phyloP scores from a whole-genome alignment of 2,888 invertebrate species.

The Cepaea hortensis region DNA sequence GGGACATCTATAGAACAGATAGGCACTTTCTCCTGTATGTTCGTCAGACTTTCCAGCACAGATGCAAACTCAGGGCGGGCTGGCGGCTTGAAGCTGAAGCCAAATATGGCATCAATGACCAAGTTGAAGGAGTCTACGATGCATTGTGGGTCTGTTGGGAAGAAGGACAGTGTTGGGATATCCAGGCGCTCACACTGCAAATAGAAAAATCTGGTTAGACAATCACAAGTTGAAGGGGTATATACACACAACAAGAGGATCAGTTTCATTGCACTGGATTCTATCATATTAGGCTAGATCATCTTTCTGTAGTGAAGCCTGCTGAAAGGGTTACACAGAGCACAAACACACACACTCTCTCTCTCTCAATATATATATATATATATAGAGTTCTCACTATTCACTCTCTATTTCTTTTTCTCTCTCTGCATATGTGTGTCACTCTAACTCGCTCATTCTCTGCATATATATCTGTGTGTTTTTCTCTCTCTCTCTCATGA shows the following conservation, averaged over 20 bases:
- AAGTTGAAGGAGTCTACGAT: constrained; percentile 81
- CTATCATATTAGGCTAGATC: too few relatives aligned
- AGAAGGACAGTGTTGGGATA: constrained; percentile 82
- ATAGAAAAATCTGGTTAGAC: not conserved
- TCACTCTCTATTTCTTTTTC: too few relatives aligned
- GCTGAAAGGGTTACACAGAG: too few relatives aligned
- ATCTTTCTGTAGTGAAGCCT: too few relatives aligned
- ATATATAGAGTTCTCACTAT: too few relatives aligned
- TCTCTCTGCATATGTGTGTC: too few relatives aligned
- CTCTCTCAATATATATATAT: too few relatives aligned
- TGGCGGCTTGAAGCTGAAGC: constrained; percentile 90
- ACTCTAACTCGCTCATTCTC: too few relatives aligned
- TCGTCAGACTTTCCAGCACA: constrained; percentile 73
- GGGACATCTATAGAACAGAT: constrained; percentile 93
- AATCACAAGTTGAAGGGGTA: not conserved
- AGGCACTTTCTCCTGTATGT: constrained; percentile 73
- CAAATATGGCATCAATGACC: constrained; percentile 96
- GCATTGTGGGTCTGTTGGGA: constrained; percentile 74
- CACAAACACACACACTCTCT: too few relatives aligned
- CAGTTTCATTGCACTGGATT: too few relatives aligned
- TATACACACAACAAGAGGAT: not conserved
- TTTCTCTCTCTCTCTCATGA: too few relatives aligned
- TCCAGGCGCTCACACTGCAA: constrained; percentile 87
- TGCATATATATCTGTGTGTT: too few relatives aligned
- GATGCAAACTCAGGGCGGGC: constrained; percentile 84